A percentile compares a stretch with the other conserved stretches of the same genome.
These are phyloP conservation scores for Hemaris fuciformis DNA, from an alignment of 2,888 invertebrate species.

Conservation along the genomic window DNA sequence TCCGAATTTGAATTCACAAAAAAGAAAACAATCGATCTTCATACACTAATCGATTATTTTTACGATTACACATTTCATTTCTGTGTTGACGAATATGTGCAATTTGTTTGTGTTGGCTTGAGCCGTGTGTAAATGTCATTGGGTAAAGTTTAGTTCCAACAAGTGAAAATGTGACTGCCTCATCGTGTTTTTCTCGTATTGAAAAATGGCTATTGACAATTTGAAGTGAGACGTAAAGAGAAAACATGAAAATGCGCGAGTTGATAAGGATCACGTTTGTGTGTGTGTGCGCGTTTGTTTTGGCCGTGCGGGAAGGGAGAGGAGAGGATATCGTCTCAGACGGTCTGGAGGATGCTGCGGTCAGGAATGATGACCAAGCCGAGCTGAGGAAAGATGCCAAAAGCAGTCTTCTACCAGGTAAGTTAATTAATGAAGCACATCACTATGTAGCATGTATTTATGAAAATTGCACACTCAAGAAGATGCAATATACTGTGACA, in stretches of 20 bases:
- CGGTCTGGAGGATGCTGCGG: conserved; percentile 29
- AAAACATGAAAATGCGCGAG: conserved; percentile 69
- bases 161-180: conserved; percentile 76
- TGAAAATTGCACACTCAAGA: neutral
- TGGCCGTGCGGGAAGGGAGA: conserved; percentile 50
- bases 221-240: conserved; percentile 20
- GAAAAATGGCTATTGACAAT: conserved; percentile 54
- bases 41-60: conserved; percentile 18
- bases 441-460: neutral
- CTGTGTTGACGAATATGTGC: conserved; percentile 27
- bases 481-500: neutral
- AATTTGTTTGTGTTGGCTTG: conserved; percentile 16
- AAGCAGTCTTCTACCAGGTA: conserved; percentile 58
- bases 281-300: conserved; percentile 62
- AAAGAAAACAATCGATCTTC: conserved; percentile 27
- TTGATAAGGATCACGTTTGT: conserved; percentile 65
- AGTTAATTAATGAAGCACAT: conserved; percentile 17
- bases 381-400: conserved; percentile 61
- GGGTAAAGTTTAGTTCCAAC: conserved; percentile 21
- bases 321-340: conserved; percentile 57
- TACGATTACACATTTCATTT: conserved; percentile 9
- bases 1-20: conserved; percentile 42
- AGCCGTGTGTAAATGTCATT: conserved; percentile 40
- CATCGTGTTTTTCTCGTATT: conserved; percentile 35
- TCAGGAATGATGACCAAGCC: conserved; percentile 37